Conservation (phyloP, 2,888 invertebrate species). For the Alcis repandata region DNA sequence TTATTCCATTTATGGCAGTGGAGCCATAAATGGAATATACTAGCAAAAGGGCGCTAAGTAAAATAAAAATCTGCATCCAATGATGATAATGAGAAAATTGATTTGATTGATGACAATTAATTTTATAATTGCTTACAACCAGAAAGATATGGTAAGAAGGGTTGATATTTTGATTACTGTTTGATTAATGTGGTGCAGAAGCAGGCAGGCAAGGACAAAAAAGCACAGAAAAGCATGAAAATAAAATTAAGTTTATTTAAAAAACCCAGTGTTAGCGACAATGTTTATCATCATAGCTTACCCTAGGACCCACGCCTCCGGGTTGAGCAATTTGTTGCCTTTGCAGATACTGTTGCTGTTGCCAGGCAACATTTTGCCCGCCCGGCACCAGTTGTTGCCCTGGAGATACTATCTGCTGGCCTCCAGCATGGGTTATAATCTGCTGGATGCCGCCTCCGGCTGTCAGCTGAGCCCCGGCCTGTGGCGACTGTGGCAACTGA, state of each 20-base stretch:
- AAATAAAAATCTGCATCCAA: not conserved
- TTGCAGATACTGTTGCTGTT: conserved; percentile 82
- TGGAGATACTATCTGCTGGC: conserved; percentile 81
- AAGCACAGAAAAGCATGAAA: conserved; percentile 34
- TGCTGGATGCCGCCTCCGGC: conserved; percentile 80
- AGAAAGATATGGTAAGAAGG: not conserved
- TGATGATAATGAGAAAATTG: not conserved
- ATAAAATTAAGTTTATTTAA: conserved; percentile 21
- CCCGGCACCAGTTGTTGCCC: conserved; percentile 80
- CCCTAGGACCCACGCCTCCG: conserved; percentile 82
- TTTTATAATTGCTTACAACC: not conserved
- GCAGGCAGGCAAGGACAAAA: conserved; percentile 32
- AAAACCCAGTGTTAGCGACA: not conserved
- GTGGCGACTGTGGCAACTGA: conserved; percentile 79
- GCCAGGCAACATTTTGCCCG: conserved; percentile 81
- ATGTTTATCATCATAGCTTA: conserved; percentile 54
- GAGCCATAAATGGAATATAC: too few species aligned
- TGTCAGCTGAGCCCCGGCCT: conserved; percentile 67
- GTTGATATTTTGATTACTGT: not conserved
- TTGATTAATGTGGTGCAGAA: conserved; percentile 1
- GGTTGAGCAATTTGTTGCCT: conserved; percentile 84
- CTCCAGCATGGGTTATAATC: conserved; percentile 81
- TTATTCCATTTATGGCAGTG: too few species aligned
- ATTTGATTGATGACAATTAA: too few species aligned
- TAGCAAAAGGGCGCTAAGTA: too few species aligned